Evolutionary conservation across 2,888 invertebrate genomes (phyloP), one percentile per base, ranked within the genome.

Genomic region (Mellilla xanthometata): DNA sequence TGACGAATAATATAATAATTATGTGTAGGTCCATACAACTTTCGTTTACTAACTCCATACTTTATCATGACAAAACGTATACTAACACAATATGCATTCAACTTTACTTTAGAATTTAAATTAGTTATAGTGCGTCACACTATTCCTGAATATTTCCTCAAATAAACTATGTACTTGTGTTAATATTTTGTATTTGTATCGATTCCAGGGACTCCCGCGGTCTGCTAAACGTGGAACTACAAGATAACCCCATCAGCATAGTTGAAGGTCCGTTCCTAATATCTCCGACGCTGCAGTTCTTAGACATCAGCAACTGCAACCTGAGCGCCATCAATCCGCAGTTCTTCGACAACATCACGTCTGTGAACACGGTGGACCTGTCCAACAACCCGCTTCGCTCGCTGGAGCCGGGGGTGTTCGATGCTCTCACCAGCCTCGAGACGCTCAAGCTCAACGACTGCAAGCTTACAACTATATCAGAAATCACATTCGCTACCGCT

Each of bases 281-380:
- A 41, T 93, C 93, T 24, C 88, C 91, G 46, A 93, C 94, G 0
- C 81, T 94, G 34, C 91, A 93, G 55, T 93, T 92, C 65, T 84
- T 94, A 48, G 94, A 94, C 68, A 88, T 94, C 59, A 93, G 92
- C 72, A 90, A 90, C 42, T 94, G 94, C 72, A 91, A 91, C 35
- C 79, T 94, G 19, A 84, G 87, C 10, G 70, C 68, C 29, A 85
- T 94, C 60, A 92, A 92, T 64, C 72, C 89, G 3, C 89, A 91
- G 42, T 94, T 94, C 70, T 94, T 94, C 72, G 87, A 91, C 54
- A 93, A 94, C 61, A 89, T 93, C 29, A 92, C 93, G 0, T 90
- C 93, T 7, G 76, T 94, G 11, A 93, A 91, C 49, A 92, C 91
- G n/a, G 75, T 94, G n/a, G 94, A 94, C 67, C 77, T 94, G 6